Base-by-base conservation (phyloP, 2,797 vertebrate genomes). In the Limosa lapponica region DNA sequence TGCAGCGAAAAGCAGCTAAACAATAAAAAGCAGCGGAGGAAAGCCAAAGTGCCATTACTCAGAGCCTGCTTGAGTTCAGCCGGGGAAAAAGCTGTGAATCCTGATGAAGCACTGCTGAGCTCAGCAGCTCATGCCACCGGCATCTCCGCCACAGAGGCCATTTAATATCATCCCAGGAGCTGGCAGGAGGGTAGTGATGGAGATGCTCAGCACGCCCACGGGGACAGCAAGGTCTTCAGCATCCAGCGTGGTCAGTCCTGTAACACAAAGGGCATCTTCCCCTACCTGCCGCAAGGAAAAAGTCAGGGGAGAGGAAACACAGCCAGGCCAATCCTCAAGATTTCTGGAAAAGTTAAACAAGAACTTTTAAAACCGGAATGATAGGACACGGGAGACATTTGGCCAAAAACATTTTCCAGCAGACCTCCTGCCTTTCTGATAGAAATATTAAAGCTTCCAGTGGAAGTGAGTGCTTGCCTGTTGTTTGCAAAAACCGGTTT, bases 11-110 rank as follows among this genome's bases (percentile, higher is more conserved):
- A 71, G 77, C 61, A 13, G 30, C 27, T 15, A 3, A 58, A 41
- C 27, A 4, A 10, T 4, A 23, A 37, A 90, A 77, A 12, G 34
- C 32, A 25, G 37, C 9, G 13, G 90, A 72, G n/a, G 61, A 70
- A 49, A 82, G 41, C 14, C 4, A 0, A 25, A 37, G 69, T 34
- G 55, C 46, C 51, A 3, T 48, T 32, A 69, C 10, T 90, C 96
- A 95, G 94, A 98, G 96, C 96, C 98, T 84, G 94, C 13, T 57
- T 65, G 32, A 98, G 97, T 83, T 98, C 97, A 89, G 97, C 83
- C 37, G 94, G 75, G 73, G 97, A 5, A 98, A 98, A 98, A 98
- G 72, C 96, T 51, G 49, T 91, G 90, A 87, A 98, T 37, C 96
- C 85, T 89, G 93, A 52, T 62, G 95, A 52, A 98, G 95, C 20